Conservation (phyloP, 92 coral and sea anemone genomes). For the Zoanthus gigantus region DNA sequence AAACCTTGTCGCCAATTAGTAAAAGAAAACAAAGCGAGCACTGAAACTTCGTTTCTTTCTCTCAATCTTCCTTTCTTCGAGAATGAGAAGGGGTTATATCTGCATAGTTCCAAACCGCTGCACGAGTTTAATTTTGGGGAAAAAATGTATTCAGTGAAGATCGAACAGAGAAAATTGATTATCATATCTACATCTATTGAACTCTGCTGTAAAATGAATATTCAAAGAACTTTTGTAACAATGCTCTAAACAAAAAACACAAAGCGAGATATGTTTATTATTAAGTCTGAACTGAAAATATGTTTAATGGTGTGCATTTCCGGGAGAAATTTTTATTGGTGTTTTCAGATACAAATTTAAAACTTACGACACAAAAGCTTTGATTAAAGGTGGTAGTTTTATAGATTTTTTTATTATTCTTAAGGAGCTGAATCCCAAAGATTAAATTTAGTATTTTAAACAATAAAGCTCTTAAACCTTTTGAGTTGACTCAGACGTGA, state of each 20-base stretch:
- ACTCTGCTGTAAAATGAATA: not conserved
- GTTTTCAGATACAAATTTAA: not conserved
- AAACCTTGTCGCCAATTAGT: conserved; percentile 18
- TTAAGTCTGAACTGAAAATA: not conserved
- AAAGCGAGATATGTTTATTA: not conserved
- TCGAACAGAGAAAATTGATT: not conserved
- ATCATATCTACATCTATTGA: not conserved
- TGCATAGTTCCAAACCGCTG: not conserved
- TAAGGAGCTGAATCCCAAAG: not conserved
- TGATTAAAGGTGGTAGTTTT: not conserved
- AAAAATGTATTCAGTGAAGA: not conserved
- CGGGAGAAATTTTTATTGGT: not conserved
- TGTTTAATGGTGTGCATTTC: not conserved
- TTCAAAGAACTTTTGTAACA: not conserved
- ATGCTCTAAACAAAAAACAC: not conserved
- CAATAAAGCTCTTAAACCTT: not conserved
- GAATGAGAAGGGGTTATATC: not conserved
- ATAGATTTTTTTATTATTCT: not conserved
- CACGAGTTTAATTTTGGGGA: not conserved
- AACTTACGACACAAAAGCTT: not conserved
- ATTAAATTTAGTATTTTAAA: not conserved
- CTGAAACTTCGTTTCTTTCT: not conserved
- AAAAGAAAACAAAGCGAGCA: not conserved
- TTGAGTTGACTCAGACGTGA: not conserved
- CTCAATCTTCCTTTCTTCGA: not conserved